A percentile compares a stretch with the other conserved stretches of the same genome.
Conservation (phyloP, 2,797 vertebrate species). For the Tachyglossus aculeatus region DNA sequence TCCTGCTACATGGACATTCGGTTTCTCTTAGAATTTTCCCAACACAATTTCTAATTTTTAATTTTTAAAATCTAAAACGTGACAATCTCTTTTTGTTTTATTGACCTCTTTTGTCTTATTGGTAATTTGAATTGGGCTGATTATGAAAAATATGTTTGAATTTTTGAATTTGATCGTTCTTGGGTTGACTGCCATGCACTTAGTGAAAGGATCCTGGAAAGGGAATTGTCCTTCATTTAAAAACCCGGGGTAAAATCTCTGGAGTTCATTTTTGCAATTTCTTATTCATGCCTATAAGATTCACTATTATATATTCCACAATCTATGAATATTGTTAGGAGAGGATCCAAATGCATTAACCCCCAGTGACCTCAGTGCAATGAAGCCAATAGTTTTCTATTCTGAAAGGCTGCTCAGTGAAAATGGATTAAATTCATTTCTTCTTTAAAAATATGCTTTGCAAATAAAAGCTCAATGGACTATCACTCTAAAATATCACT, state of each 20-base stretch:
- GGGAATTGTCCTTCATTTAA: conserved; percentile 30
- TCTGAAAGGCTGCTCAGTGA: background rate
- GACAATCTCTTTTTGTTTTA: background rate
- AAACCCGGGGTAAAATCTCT: conserved; percentile 16
- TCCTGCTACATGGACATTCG: background rate
- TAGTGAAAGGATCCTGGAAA: background rate
- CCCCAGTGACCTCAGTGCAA: background rate
- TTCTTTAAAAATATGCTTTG: background rate
- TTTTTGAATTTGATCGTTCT: background rate
- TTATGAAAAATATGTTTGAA: background rate
- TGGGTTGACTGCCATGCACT: background rate
- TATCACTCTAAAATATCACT: too few relatives aligned
- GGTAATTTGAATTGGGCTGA: conserved; percentile 19
- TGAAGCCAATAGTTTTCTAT: background rate
- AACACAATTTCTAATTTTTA: too few relatives aligned
- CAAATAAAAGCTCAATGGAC: background rate
- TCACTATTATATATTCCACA: conserved; percentile 8
- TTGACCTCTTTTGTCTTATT: background rate
- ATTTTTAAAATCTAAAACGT: too few relatives aligned
- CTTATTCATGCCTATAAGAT: conserved; percentile 20
- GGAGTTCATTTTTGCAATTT: conserved; percentile 30
- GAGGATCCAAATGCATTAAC: conserved; percentile 40
- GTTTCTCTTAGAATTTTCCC: conserved; percentile 23
- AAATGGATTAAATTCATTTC: conserved; percentile 1
- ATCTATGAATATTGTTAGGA: conserved; percentile 43